Evolutionary conservation across 2,113 vertebrate species (phyloP), one percentile per base, ranked within the genome.

Genomic region (Labeo catla): DNA sequence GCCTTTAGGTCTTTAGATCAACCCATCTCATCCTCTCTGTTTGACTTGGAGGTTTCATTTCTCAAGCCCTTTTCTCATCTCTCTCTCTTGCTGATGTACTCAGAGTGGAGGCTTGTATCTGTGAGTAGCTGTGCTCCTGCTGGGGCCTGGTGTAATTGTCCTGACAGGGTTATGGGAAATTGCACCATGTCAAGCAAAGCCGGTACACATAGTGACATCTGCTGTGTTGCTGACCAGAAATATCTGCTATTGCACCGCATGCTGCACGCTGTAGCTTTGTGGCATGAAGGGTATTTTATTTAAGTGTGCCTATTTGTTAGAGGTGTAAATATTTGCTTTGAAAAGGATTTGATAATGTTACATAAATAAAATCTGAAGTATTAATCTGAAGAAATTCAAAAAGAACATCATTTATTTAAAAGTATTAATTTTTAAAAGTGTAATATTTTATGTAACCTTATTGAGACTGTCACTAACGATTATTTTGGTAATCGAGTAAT

Each of bases 111-210:
- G 82, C 65, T 52, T 83, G 78, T 84, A 65, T 84, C 84, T 83
- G 63, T 86, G 87, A 86, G 77, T 57, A 84, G 81, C 87, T 43
- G 47, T 84, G 68, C 86, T 84, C 84, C 79, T 81, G 87, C 83
- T 68, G 85, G 63, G 86, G 73, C 28, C 66, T 80, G 63, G 76
- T 78, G 81, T 90, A 90, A 90, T 90, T 90, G 87, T 85, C 65
- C 52, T 82, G 89, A 90, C 89, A 90, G 84, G 87, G 87, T 84
- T 89, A 83, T 76, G 81, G 86, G 86, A 89, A 89, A 90, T 90
- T 90, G 89, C 87, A 88, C 73, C 89, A 85, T 90, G 89, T 90
- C 77, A 88, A 86, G 59, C 72, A 86, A 82, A 74, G 76, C 66
- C 21, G 57, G 76, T 79, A 84, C 86, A 89, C 86, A 84, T 43